Conservation (phyloP, 2,113 vertebrate species). For the Nothobranchius furzeri region DNA sequence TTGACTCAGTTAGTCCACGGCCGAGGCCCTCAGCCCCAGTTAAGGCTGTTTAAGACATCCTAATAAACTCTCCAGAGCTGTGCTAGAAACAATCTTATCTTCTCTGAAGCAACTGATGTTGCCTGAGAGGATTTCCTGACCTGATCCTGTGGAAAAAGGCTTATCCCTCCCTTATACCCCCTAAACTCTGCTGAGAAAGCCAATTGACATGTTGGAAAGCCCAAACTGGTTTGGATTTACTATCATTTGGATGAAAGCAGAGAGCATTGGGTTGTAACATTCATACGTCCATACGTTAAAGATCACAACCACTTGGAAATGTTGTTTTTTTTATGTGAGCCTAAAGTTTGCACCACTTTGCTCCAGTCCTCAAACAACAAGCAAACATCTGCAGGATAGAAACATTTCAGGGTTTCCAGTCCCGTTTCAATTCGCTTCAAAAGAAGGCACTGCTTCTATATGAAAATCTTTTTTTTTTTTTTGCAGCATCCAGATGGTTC, state of each 20-base stretch:
- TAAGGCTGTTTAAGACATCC: conserved; percentile 71
- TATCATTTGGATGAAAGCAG: conserved; percentile 39
- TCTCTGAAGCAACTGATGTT: conserved; percentile 47
- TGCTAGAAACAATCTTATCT: conserved; percentile 64
- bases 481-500: conserved; percentile 21
- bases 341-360: no score
- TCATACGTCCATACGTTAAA: neutral
- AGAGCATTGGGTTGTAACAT: neutral
- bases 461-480: conserved; percentile 1
- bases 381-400: no score
- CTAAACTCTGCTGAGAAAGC: conserved; percentile 36
- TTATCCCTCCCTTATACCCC: conserved; percentile 58
- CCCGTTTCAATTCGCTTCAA: no score
- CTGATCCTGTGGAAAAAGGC: conserved; percentile 71
- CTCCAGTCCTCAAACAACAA: no score
- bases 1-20: conserved; percentile 59
- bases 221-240: conserved; percentile 54
- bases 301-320: neutral
- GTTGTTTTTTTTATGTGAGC: neutral
- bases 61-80: conserved; percentile 64
- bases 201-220: conserved; percentile 60
- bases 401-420: no score
- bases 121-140: conserved; percentile 67
- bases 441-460: no score
- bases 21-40: conserved; percentile 53